Conservation (phyloP, 2,113 vertebrate species). For the Irena cyanogastra region DNA sequence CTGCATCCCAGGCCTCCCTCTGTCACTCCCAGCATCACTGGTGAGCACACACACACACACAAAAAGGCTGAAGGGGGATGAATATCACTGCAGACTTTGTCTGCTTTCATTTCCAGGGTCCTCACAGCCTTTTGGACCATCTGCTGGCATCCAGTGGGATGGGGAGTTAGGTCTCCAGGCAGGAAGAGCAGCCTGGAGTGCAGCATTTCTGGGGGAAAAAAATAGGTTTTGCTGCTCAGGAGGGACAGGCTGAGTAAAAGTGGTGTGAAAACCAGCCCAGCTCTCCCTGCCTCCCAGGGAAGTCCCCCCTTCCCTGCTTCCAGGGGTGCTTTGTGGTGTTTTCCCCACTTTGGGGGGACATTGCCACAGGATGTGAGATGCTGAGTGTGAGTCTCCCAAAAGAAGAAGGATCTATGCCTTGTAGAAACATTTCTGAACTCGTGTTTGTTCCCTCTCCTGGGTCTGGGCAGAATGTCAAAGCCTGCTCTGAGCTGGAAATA, state of each 20-base stretch:
- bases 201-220: rapidly evolving
- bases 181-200: neutral
- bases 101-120: neutral
- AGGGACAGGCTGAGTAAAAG: neutral
- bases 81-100: neutral
- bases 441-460: slow-evolving; percentile 23
- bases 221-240: neutral
- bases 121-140: neutral
- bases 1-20: neutral
- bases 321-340: neutral
- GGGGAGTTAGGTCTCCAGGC: neutral
- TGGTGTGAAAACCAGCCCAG: neutral
- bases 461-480: slow-evolving; percentile 64
- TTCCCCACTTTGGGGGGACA: neutral
- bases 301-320: neutral
- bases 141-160: neutral
- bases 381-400: neutral
- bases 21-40: neutral
- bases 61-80: neutral
- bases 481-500: slow-evolving; percentile 58
- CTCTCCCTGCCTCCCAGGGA: neutral
- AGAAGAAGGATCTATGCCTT: neutral
- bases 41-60: neutral
- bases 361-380: rapidly evolving
- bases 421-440: slow-evolving; percentile 30